Conservation (phyloP, 2,797 vertebrate genomes). For the Melanotaenia nigrans region DNA sequence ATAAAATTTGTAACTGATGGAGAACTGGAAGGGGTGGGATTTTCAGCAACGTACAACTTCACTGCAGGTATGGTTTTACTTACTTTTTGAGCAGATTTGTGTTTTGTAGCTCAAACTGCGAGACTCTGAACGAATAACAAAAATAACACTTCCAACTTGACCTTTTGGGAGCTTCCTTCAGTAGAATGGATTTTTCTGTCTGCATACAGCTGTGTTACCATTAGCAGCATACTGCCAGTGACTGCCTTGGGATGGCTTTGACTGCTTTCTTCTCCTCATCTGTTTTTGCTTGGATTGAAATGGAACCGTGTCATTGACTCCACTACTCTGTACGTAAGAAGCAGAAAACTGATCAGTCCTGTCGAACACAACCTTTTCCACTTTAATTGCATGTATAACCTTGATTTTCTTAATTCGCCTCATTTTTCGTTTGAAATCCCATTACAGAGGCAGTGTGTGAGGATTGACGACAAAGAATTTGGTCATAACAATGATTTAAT, state of each 20-base stretch:
- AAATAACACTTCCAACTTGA: constrained; percentile 39
- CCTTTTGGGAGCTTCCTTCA: constrained; percentile 52
- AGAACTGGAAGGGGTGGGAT: constrained; percentile 97
- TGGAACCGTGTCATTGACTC: constrained; percentile 29
- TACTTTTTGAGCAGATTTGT: constrained; percentile 12
- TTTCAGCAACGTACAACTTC: constrained; percentile 98
- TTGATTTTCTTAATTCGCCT: constrained; percentile 50
- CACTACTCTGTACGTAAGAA: constrained; percentile 1
- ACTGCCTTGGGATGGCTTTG: constrained; percentile 19
- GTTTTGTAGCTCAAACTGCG: constrained; percentile 27
- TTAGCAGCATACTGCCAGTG: constrained; percentile 46
- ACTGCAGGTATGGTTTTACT: constrained; percentile 88
- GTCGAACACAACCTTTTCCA: constrained; percentile 53
- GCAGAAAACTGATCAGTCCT: constrained; percentile 40
- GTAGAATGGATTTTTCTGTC: constrained; percentile 65
- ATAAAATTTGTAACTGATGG: constrained; percentile 99
- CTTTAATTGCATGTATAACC: constrained; percentile 41
- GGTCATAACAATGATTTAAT: constrained; percentile 57
- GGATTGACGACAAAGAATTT: constrained; percentile 59
- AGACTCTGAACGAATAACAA: constrained; percentile 53
- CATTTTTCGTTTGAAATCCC: constrained; percentile 39
- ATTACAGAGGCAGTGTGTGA: constrained; percentile 38
- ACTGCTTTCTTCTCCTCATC: constrained; percentile 29
- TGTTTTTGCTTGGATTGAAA: constrained; percentile 17
- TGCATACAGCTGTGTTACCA: constrained; percentile 53